Evolutionary conservation across 1,140 invertebrate species (phyloP).

Genomic region (Bactericera cockerelli): DNA sequence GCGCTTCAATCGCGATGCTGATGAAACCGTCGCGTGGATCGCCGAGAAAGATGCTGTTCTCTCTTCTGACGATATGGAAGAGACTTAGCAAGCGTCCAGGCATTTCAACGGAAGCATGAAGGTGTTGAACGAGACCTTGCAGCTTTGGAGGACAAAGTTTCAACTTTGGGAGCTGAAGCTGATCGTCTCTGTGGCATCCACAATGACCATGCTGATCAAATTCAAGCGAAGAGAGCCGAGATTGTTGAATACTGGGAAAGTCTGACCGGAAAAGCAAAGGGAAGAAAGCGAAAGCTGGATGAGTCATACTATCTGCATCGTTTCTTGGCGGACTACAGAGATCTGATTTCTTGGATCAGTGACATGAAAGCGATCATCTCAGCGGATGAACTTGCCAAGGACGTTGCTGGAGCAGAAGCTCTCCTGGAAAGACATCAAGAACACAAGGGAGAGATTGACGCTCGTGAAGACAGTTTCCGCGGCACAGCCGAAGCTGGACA

Average conservation of each 20-base stretch:
- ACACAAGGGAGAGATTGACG: slow-evolving; percentile 96
- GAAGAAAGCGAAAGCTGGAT: slow-evolving; percentile 63
- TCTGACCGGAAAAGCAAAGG: slow-evolving; percentile 74
- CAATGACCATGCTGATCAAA: slow-evolving; percentile 80
- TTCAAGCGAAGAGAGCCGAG: slow-evolving; percentile 79
- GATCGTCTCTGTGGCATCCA: slow-evolving; percentile 80
- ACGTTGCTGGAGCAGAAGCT: slow-evolving; percentile 94
- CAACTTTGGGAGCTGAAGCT: slow-evolving; percentile 78
- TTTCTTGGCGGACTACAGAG: slow-evolving; percentile 93
- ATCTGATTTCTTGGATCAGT: slow-evolving; percentile 93
- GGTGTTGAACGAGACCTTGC: slow-evolving; percentile 93
- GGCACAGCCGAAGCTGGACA: slow-evolving; percentile 75
- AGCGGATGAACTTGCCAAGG: slow-evolving; percentile 95
- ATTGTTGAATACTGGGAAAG: slow-evolving; percentile 86
- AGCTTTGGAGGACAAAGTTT: slow-evolving; percentile 91
- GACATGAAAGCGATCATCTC: slow-evolving; percentile 95
- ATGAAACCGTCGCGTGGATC: slow-evolving; percentile 98
- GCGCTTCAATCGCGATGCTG: slow-evolving; percentile 94
- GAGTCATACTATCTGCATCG: slow-evolving; percentile 90
- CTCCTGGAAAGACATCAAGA: slow-evolving; percentile 93
- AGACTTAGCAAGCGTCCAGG: slow-evolving; percentile 94
- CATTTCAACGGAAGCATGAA: slow-evolving; percentile 89
- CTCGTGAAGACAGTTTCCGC: slow-evolving; percentile 86
- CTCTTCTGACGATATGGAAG: slow-evolving; percentile 90
- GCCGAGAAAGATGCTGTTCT: slow-evolving; percentile 94